Evolutionary conservation across 1,140 invertebrate species (phyloP), one percentile per base, ranked within the genome.

Genomic region (Euura saliciscinereae): DNA sequence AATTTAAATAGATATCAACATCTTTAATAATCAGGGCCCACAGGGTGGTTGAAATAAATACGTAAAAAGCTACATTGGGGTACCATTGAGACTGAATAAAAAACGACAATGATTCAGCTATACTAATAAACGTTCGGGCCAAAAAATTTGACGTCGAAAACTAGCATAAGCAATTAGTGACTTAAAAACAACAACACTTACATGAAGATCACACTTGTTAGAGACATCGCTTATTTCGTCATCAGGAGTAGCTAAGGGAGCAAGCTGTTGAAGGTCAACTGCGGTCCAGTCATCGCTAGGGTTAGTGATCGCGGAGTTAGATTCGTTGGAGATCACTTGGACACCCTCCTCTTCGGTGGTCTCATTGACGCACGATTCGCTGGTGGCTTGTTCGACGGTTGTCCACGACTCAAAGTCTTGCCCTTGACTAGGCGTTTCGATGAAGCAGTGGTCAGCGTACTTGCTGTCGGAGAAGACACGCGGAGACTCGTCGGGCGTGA

Each of bases 181-280:
- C 28, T 28, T 28, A 59, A 59, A 59, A 67, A 67, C 45, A 73
- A 73, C 64, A 73, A 74, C 71, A 85, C 84, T 85, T 83, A 85
- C 84, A 74, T 59, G 51, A 59, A 59, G 8, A 59, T 83, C 79
- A 66, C 79, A 81, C 66, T 78, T 73, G 74, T 83, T 84, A 77
- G 80, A 83, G 68, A 83, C 77, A 69, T 85, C 81, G 74, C 78
- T 81, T 73, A 76, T 80, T 71, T 81, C 83, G 72, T 85, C 79
- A 45, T 82, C 80, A 28, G 79, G 79, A 6, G 80, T 84, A 5
- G 82, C 83, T 6, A 84, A 71, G 2, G 81, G 83, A 3, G 80
- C 81, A 59, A 78, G 71, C 51, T 1, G 73, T 71, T 7, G 70
- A 71, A 45, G 46, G 69, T 43, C 43, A 59, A 59, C 51, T 11